Percentiles rank a stretch among this genome's conserved stretches.
These are phyloP conservation scores for Drosophila subquinaria DNA, from an alignment of 2,888 invertebrate genomes.

Conservation along the genomic window DNA sequence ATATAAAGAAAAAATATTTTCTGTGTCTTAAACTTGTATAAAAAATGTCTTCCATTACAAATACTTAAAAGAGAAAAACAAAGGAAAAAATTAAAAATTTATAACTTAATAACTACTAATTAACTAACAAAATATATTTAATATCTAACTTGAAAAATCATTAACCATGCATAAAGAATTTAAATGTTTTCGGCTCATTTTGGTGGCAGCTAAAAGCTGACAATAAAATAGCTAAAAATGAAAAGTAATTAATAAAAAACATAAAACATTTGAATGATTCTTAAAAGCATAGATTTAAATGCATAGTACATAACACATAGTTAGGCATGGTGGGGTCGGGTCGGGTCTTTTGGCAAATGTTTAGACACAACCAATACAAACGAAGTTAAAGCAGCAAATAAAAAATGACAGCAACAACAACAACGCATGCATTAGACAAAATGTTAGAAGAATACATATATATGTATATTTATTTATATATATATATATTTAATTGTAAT, in stretches of 20 bases:
- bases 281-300: slow-evolving; percentile 50
- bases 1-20: slow-evolving; percentile 84
- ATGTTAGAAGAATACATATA: slow-evolving; percentile 60
- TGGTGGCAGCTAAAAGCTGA: slow-evolving; percentile 62
- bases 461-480: slow-evolving; percentile 33
- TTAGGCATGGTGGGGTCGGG: slow-evolving; percentile 56
- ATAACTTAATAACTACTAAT: slow-evolving; percentile 68
- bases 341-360: slow-evolving; percentile 28
- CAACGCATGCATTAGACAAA: slow-evolving; percentile 66
- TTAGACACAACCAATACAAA: slow-evolving; percentile 25
- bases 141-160: slow-evolving; percentile 58
- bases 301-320: slow-evolving; percentile 52
- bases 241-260: slow-evolving; percentile 12
- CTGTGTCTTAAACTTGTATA: slow-evolving; percentile 86
- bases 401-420: slow-evolving; percentile 33
- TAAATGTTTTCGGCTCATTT: slow-evolving; percentile 51
- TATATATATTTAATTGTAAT: slow-evolving; percentile 37
- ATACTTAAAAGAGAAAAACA: slow-evolving; percentile 75
- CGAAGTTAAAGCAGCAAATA: slow-evolving; percentile 41
- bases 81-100: slow-evolving; percentile 47
- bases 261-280: slow-evolving; percentile 27
- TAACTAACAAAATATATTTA: slow-evolving; percentile 60
- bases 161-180: slow-evolving; percentile 66
- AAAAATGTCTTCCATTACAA: slow-evolving; percentile 86
- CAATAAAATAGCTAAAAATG: slow-evolving; percentile 25